Percentiles rank a stretch among this genome's conserved stretches.
phyloP scores from a whole-genome alignment of 2,113 vertebrate species.

The Megaleporinus macrocephalus region DNA sequence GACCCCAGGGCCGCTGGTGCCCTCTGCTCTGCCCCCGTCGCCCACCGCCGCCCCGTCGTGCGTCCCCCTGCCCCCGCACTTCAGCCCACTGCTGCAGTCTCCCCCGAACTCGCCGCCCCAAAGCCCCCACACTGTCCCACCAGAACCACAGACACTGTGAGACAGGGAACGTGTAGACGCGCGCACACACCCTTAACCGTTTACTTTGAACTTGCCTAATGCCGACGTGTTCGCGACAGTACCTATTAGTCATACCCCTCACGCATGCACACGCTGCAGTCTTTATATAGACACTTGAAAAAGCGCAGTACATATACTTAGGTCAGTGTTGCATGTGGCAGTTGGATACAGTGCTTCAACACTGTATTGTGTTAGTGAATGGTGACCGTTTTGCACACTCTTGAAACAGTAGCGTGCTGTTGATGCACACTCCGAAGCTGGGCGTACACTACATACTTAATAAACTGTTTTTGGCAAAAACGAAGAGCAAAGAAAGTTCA shows the following conservation, averaged over 20 bases:
- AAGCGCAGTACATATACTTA: slow-evolving; percentile 26
- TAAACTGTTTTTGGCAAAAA: too few relatives aligned
- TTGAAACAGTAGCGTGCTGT: slow-evolving; percentile 15
- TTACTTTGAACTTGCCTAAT: background rate
- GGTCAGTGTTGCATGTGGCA: slow-evolving; percentile 39
- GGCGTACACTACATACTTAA: too few relatives aligned
- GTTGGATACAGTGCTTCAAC: background rate
- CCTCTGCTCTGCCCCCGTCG: slow-evolving; percentile 73
- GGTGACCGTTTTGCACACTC: background rate
- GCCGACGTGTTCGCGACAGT: background rate
- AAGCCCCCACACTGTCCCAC: slow-evolving; percentile 71
- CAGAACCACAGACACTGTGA: slow-evolving; percentile 88
- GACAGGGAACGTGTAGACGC: slow-evolving; percentile 35
- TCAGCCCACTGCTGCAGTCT: slow-evolving; percentile 76
- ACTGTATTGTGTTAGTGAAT: slow-evolving; percentile 1
- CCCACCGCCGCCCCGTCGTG: slow-evolving; percentile 77
- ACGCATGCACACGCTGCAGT: slow-evolving; percentile 2
- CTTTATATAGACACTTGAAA: background rate
- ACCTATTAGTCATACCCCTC: slow-evolving; percentile 27
- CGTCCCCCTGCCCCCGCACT: slow-evolving; percentile 69
- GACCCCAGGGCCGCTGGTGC: slow-evolving; percentile 55
- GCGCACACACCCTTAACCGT: slow-evolving; percentile 50
- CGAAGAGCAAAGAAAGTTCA: too few relatives aligned
- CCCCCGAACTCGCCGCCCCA: slow-evolving; percentile 80
- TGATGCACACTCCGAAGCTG: background rate